Evolutionary conservation across 1,140 invertebrate species (phyloP).

Genomic region (Berghia stephanieae): DNA sequence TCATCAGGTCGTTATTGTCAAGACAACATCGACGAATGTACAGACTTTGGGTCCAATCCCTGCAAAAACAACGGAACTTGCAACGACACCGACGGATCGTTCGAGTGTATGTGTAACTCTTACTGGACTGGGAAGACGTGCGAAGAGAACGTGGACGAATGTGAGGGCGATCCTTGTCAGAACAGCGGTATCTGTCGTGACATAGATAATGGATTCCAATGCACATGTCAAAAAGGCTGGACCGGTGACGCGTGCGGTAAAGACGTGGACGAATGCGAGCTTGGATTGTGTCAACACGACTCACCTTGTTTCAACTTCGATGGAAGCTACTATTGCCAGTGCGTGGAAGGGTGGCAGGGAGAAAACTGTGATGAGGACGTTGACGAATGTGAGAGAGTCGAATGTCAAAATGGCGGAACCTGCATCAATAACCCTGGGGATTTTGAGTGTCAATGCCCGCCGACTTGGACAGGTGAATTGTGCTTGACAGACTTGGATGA

Average conservation of each 20-base stretch:
- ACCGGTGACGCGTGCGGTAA: neutral
- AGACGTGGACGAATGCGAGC: slow-evolving; percentile 48
- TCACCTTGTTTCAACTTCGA: slow-evolving; percentile 82
- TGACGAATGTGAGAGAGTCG: slow-evolving; percentile 42
- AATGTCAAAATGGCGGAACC: slow-evolving; percentile 44
- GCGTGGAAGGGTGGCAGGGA: slow-evolving; percentile 61
- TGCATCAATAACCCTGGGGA: slow-evolving; percentile 37
- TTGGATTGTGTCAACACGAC: slow-evolving; percentile 79
- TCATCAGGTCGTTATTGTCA: slow-evolving; percentile 77
- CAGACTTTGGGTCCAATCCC: slow-evolving; percentile 85
- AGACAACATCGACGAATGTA: slow-evolving; percentile 90
- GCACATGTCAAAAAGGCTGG: neutral
- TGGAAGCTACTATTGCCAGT: slow-evolving; percentile 75
- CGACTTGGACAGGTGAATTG: neutral
- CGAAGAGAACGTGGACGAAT: slow-evolving; percentile 38
- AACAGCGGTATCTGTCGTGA: slow-evolving; percentile 43
- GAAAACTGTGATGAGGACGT: slow-evolving; percentile 42
- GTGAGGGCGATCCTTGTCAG: slow-evolving; percentile 39
- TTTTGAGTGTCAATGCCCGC: neutral
- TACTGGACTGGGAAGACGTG: slow-evolving; percentile 30
- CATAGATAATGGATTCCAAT: slow-evolving; percentile 10
- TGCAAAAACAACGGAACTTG: slow-evolving; percentile 88
- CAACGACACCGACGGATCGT: slow-evolving; percentile 71
- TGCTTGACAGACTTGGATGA: neutral
- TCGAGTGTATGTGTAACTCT: slow-evolving; percentile 80